These are phyloP conservation scores for Actenoides lindsayi DNA, from an alignment of 2,113 vertebrate genomes.

Conservation along the genomic window DNA sequence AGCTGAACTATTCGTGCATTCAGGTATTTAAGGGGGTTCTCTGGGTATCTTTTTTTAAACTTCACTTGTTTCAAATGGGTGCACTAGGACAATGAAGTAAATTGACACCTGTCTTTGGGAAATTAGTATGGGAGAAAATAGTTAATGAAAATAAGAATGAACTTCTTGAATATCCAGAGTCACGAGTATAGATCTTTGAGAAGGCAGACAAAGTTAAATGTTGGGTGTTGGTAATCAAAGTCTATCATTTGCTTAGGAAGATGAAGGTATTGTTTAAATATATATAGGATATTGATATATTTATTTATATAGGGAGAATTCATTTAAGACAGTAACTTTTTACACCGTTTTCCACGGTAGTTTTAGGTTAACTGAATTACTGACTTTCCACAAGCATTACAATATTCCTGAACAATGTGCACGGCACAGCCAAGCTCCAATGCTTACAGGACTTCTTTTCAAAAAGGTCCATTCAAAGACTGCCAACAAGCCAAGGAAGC, in stretches of 20 bases:
- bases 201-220: neutral
- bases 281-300: neutral
- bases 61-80: neutral
- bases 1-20: neutral
- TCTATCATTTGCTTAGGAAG: neutral
- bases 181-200: neutral
- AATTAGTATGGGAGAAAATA: neutral
- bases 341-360: neutral
- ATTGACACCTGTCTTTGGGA: neutral
- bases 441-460: neutral
- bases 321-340: neutral
- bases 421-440: neutral
- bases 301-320: neutral
- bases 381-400: neutral
- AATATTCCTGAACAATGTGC: neutral
- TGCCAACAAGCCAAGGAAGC: constrained; percentile 91
- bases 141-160: neutral
- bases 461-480: constrained; percentile 92
- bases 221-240: neutral
- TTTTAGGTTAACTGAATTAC: neutral
- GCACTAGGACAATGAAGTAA: neutral
- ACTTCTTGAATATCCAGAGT: neutral
- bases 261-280: neutral
- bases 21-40: neutral
- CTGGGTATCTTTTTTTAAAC: neutral